Evolutionary conservation across 2,797 vertebrate genomes (phyloP), one percentile per base, ranked within the genome.

Genomic region (Enteromius thamalakanensis): DNA sequence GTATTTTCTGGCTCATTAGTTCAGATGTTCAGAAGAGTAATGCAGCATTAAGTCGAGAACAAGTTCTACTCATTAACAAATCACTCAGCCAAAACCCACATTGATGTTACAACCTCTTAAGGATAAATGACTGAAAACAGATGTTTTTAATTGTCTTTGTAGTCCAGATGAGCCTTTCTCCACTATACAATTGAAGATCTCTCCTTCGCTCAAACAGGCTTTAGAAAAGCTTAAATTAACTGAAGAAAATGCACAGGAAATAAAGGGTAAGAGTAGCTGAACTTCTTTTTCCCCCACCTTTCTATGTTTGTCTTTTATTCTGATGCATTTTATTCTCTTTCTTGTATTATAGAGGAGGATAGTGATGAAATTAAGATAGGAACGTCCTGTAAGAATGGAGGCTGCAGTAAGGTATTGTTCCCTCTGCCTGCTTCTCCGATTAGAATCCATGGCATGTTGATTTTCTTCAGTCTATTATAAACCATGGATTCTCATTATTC

Each of bases 311-410:
- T 62, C 26, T 77, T 12, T n/a, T 69, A 45, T 60, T 70, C 32
- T 81, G 47, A 74, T 86, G 40, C 23, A 21, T 60, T 76, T 67
- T 55, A 14, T 70, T 78, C 42, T 49, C 62, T 65, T n/a, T 88
- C 3, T 62, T 85, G 9, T 69, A 42, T 87, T 85, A 37, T 82
- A 98, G 97, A 98, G 87, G 96, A 98, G 80, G 96, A 97, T 23
- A 87, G 92, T 64, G 96, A 97, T 89, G 97, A 98, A 91, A 94
- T 98, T 93, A 99, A 97, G 92, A 92, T 96, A 84, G 98, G 98
- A 85, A 99, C 97, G 0, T 89, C 93, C 1, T 99, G 98, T 96
- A 98, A 98, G 94, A 99, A 99, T 84, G 95, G 95, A 90, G 98
- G 97, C 23, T 99, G 98, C 90, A 94, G 92, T 37, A 99, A 97